Percentiles rank a stretch among this genome's conserved stretches.
Evolutionary conservation across 1,140 invertebrate genomes (phyloP).

Genomic region (Drosophila tani): DNA sequence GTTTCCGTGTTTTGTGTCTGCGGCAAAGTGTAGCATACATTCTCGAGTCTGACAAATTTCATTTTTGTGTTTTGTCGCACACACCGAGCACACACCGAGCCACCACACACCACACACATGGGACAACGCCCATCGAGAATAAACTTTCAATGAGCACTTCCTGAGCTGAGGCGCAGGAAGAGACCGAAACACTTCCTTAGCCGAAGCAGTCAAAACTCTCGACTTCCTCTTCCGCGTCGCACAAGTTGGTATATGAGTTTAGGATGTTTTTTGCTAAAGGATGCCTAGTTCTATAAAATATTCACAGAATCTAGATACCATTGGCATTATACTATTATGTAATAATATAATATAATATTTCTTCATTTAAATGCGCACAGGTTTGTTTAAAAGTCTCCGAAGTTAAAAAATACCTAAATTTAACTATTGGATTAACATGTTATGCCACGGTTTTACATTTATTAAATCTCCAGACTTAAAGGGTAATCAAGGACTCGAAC

Average conservation of each 20-base stretch:
- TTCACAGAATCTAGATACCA: background rate
- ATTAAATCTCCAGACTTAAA: background rate
- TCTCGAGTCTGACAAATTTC: constrained; percentile 12
- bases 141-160: constrained; percentile 22
- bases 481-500: background rate
- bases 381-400: too few species aligned
- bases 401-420: too few species aligned
- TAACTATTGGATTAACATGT: too few species aligned
- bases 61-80: constrained; percentile 14
- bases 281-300: background rate
- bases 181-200: constrained; percentile 20
- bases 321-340: too few species aligned
- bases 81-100: background rate
- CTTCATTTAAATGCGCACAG: too few species aligned
- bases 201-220: constrained; percentile 4
- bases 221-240: background rate
- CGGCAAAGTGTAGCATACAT: background rate
- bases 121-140: constrained; percentile 14
- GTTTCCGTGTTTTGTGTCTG: constrained; percentile 4
- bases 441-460: background rate
- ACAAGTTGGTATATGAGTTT: background rate
- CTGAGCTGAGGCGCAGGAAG: constrained; percentile 12
- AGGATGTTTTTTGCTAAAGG: background rate
- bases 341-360: too few species aligned
- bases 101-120: background rate